These are phyloP conservation scores for Himalopsyche tibetana DNA, from an alignment of 2,888 invertebrate species.

Conservation along the genomic window DNA sequence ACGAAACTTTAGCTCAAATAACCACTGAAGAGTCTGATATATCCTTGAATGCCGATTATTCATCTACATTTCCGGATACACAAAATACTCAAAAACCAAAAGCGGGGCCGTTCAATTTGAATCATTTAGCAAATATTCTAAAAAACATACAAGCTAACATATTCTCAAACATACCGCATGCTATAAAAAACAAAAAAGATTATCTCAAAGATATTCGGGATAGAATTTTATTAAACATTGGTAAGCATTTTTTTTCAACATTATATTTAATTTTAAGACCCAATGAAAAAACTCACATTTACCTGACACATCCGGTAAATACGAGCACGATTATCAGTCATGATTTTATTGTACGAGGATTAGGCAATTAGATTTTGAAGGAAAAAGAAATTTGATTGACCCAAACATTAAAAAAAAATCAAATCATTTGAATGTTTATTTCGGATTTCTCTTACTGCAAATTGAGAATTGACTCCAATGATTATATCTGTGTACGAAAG, in stretches of 20 bases:
- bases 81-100: conserved; percentile 67
- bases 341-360: too few species aligned
- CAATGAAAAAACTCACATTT: too few species aligned
- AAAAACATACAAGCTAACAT: conserved; percentile 73
- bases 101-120: conserved; percentile 66
- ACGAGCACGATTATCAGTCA: too few species aligned
- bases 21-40: not conserved
- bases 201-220: conserved; percentile 79
- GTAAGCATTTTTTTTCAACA: conserved; percentile 73
- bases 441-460: too few species aligned
- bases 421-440: not conserved
- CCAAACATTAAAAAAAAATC: not conserved
- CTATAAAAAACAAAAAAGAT: conserved; percentile 76
- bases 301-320: too few species aligned
- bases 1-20: not conserved
- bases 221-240: conserved; percentile 80
- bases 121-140: conserved; percentile 68
- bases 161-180: conserved; percentile 71
- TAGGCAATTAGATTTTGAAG: too few species aligned
- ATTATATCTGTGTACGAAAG: too few species aligned
- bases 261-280: not conserved
- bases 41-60: not conserved
- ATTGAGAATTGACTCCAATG: too few species aligned
- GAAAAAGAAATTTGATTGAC: too few species aligned
- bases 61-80: not conserved